Evolutionary conservation across 2,797 vertebrate genomes (phyloP), one percentile per base, ranked within the genome.

Genomic region (Channallabes apus): DNA sequence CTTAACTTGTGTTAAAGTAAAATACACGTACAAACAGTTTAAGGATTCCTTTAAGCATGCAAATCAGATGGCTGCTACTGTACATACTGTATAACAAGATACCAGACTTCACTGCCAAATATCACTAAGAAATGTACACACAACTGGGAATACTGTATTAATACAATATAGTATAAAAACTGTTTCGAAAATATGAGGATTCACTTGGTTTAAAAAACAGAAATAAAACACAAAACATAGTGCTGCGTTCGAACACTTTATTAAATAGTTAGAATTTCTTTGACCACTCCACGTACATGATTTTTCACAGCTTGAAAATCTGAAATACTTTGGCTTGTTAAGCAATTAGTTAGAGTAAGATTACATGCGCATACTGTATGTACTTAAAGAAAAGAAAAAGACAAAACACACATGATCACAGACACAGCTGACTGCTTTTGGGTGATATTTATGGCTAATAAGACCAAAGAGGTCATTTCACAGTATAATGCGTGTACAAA

Each of bases 221-320:
- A 88, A 73, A 59, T 91, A 88, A 91, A 93, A 92, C 91, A 94
- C 89, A 65, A 90, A 90, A 92, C 86, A n/a, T n/a, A 90, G 80
- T 85, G 90, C 92, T 80, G 83, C 59, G 87, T 93, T 93, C 85
- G 59, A 90, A 91, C 88, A 91, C 69, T 89, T 95, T 95, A 95
- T 95, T 95, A 88, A 46, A 89, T 85, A 81, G 77, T 82, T 93
- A 84, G 14, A 83, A 87, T 91, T 90, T 85, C 32, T 41, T 85
- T 83, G 54, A 90, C 83, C 71, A 82, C 65, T 85, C 84, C 90
- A 86, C 93, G 78, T 89, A 90, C 89, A 91, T 83, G 17, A 78
- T 51, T 61, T 29, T 58, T 78, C 17, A 46, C 86, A 91, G 90
- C 91, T 91, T 88, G 22, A 89, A 90, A 92, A 87, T 92, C 77